Conservation (phyloP, 1,140 invertebrate genomes). For the Pseudachorutes palmiensis region DNA sequence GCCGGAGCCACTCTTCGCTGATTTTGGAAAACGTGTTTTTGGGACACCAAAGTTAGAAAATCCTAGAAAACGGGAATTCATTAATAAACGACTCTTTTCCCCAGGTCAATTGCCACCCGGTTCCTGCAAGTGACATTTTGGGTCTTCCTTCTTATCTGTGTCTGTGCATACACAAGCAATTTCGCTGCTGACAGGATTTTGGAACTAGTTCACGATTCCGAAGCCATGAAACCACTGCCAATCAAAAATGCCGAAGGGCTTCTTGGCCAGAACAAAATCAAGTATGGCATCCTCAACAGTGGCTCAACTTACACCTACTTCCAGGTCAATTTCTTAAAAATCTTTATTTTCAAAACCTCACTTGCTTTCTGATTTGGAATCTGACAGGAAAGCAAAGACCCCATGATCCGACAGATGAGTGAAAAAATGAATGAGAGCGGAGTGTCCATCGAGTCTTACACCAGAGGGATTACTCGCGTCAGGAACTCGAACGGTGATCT, state of each 20-base stretch:
- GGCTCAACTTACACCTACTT: background rate
- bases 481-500: conserved; percentile 1
- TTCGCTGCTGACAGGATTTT: conserved; percentile 5
- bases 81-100: background rate
- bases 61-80: background rate
- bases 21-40: background rate
- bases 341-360: background rate
- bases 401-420: background rate
- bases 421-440: background rate
- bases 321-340: background rate
- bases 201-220: background rate
- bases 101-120: conserved; percentile 10
- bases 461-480: background rate
- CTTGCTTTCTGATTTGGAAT: background rate
- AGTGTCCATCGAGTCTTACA: background rate
- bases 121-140: conserved; percentile 7
- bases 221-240: background rate
- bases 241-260: background rate
- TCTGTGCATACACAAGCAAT: conserved; percentile 7
- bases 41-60: conserved; percentile 7
- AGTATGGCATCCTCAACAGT: background rate
- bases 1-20: background rate
- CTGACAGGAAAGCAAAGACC: background rate
- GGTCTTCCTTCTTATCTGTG: background rate
- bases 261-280: background rate